phyloP scores from a whole-genome alignment of 2,113 vertebrate genomes.

The Saguinus midas region DNA sequence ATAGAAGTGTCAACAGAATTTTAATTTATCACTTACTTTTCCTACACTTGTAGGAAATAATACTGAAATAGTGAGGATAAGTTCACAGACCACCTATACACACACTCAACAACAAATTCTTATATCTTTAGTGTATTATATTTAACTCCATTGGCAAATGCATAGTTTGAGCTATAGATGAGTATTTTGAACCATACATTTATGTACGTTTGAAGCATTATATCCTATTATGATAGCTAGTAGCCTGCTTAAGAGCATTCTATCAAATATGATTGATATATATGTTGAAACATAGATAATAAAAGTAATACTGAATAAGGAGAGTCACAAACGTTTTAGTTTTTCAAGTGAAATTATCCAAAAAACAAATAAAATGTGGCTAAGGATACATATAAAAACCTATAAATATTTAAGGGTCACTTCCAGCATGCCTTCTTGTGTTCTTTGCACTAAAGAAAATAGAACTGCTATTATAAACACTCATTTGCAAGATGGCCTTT shows the following conservation, averaged over 20 bases:
- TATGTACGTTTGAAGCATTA: not conserved
- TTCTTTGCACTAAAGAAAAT: not conserved
- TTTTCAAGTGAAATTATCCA: not conserved
- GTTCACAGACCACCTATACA: not conserved
- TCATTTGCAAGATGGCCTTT: not conserved
- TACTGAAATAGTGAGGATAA: not conserved
- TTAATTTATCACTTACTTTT: slow-evolving; percentile 9
- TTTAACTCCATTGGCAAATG: not conserved
- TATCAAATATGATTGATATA: not conserved
- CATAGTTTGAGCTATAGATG: not conserved
- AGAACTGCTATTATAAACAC: not conserved
- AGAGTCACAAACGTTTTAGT: not conserved
- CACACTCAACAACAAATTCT: not conserved
- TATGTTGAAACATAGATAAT: not conserved
- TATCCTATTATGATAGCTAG: not conserved
- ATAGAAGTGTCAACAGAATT: not conserved
- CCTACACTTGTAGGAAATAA: not conserved
- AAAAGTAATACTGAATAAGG: not conserved
- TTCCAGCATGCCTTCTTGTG: not conserved
- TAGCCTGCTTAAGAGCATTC: not conserved
- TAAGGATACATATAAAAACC: not conserved
- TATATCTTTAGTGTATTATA: not conserved
- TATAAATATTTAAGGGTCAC: not conserved
- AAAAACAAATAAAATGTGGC: slow-evolving; percentile 28
- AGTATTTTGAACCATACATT: not conserved